Base-by-base conservation (phyloP, 2,888 invertebrate species). In the Aleiodes testaceus region DNA sequence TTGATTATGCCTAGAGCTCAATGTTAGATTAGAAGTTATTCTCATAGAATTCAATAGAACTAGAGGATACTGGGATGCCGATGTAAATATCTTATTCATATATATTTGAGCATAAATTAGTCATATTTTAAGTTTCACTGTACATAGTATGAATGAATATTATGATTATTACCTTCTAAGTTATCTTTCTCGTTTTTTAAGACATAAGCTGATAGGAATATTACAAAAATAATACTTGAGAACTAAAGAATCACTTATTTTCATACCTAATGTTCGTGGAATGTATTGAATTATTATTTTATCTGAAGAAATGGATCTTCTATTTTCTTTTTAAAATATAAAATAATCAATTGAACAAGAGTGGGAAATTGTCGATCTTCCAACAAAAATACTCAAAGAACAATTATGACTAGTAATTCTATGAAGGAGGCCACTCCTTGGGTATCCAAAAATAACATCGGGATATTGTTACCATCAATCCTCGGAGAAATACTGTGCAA, bases 401-500 rank as follows among this genome's bases (percentile, higher is more conserved):
- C 20, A 16, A 22, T 12, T 26, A 69, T 53, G 52, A 72, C 67
- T 68, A 61, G 67, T 36, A n/a, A 44, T 22, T 52, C 36, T 52
- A 53, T 49, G 26, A 30, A 36, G 18, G 14, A 66, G 66, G 20
- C 42, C 52, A 42, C 42, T 12, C 50, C n/a, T 30, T 7, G 20
- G 22, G 16, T 55, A 20, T 18, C 20, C 36, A 50, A 12, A 52
- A 61, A 12, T 30, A 47, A 53, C 20, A 45, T 44, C 20, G 42
- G 42, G 44, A 18, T 42, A 50, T 70, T 47, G 12, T 18, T 18
- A 20, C 42, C 18, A 52, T 50, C 14, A 50, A 20, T 42, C 14
- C 14, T 65, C 53, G 52, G 49, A 47, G 52, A 55, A 75, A 75
- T 74, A 76, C 74, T 74, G 74, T 69, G 73, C 68, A 66, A 36